Evolutionary conservation across 2,797 vertebrate species (phyloP).

Genomic region (Euthynnus affinis): DNA sequence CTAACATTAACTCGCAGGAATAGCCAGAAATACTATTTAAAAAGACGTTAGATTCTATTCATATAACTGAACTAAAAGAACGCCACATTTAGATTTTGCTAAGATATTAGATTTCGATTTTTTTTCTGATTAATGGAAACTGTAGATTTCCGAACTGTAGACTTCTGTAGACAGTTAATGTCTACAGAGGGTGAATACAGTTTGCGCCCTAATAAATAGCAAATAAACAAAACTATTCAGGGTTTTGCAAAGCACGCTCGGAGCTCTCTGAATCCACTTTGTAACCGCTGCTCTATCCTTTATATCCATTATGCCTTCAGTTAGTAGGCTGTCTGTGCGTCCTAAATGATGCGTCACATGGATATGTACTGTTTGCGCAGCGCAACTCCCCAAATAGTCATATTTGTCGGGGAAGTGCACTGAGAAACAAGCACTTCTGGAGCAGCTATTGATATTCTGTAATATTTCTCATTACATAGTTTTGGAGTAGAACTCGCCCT

Average conservation of each 20-base stretch:
- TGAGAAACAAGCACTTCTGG: constrained; percentile 16
- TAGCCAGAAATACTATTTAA: neutral
- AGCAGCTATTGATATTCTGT: constrained; percentile 13
- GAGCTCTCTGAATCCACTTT: neutral
- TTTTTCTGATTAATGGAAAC: neutral
- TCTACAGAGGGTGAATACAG: neutral
- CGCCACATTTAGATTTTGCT: neutral
- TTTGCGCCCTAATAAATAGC: constrained; percentile 1
- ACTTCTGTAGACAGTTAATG: too few relatives aligned
- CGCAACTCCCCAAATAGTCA: constrained; percentile 41
- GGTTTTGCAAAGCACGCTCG: neutral
- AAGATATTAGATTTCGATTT: too few relatives aligned
- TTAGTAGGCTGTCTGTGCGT: constrained; percentile 41
- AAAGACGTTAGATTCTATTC: neutral
- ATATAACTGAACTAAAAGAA: neutral
- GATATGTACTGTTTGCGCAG: constrained; percentile 69
- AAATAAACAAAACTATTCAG: neutral
- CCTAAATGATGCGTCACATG: constrained; percentile 64
- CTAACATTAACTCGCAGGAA: neutral
- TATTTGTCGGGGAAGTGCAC: constrained; percentile 27
- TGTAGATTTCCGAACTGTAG: too few relatives aligned
- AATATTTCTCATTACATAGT: constrained; percentile 23
- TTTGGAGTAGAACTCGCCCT: constrained; percentile 16
- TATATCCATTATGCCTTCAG: neutral
- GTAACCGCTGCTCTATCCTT: neutral